These are phyloP conservation scores for Fundulus diaphanus DNA, from an alignment of 2,797 vertebrate genomes.

Conservation along the genomic window DNA sequence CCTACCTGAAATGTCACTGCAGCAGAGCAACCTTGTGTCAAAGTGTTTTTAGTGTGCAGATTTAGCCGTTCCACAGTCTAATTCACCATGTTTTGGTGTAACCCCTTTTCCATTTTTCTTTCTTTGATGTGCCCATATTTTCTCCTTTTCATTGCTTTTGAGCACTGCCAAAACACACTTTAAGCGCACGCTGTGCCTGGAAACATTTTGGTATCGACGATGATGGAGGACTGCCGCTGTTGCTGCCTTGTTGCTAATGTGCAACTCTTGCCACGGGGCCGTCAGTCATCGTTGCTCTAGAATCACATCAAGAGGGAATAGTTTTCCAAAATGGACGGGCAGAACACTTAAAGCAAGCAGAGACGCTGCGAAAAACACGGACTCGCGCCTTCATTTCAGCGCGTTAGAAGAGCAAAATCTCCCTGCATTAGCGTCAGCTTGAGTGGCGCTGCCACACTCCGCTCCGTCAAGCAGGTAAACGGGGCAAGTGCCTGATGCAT, in stretches of 20 bases:
- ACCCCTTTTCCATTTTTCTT: no score
- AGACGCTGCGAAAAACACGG: neutral
- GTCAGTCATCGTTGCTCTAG: conserved; percentile 7
- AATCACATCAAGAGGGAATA: conserved; percentile 4
- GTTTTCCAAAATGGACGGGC: neutral
- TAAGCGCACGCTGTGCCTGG: conserved; percentile 1
- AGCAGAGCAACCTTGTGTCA: neutral
- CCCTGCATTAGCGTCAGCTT: conserved; percentile 18
- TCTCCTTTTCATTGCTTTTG: neutral
- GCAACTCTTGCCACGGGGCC: neutral
- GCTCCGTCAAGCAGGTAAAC: conserved; percentile 51
- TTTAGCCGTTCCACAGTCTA: neutral
- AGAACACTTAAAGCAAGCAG: neutral
- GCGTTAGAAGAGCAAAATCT: conserved; percentile 6
- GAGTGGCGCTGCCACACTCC: conserved; percentile 24
- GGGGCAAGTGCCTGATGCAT: conserved; percentile 40
- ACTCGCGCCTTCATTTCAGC: conserved; percentile 9
- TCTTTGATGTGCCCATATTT: neutral
- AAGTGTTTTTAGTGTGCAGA: neutral
- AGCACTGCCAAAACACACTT: conserved; percentile 6
- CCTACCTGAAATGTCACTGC: neutral
- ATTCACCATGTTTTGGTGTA: neutral
- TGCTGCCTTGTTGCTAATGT: conserved; percentile 2
- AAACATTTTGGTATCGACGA: conserved; percentile 2
- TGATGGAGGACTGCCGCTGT: conserved; percentile 12